Conservation (phyloP, 2,797 vertebrate genomes). For the Microctenopoma steveboyesi region DNA sequence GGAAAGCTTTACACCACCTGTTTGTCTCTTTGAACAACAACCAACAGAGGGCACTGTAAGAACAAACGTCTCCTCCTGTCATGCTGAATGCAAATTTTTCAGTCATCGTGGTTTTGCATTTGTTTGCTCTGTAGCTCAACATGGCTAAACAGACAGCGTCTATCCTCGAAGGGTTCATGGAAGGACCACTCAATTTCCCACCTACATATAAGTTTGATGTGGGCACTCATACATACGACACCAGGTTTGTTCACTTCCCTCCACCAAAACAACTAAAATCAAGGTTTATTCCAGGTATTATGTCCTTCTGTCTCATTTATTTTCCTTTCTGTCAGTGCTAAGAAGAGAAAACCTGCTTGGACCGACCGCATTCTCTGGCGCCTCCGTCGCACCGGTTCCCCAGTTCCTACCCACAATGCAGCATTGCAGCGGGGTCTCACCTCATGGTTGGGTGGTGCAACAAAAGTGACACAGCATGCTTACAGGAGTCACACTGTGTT, state of each 20-base stretch:
- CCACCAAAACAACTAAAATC: background rate
- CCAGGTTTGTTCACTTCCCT: constrained; percentile 83
- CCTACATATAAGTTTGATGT: constrained; percentile 99
- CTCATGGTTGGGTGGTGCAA: constrained; percentile 79
- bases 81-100: background rate
- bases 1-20: constrained; percentile 21
- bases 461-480: constrained; percentile 89
- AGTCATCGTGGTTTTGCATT: background rate
- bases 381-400: constrained; percentile 85
- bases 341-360: constrained; percentile 98
- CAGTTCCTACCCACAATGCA: constrained; percentile 83
- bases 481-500: constrained; percentile 97
- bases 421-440: constrained; percentile 83
- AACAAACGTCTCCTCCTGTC: background rate
- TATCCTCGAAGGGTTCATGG: constrained; percentile 93
- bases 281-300: background rate
- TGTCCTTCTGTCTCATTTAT: background rate
- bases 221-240: constrained; percentile 96
- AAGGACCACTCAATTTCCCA: constrained; percentile 92
- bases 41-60: constrained; percentile 63
- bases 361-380: constrained; percentile 98
- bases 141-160: constrained; percentile 93
- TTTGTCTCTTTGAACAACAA: background rate
- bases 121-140: constrained; percentile 87
- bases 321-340: constrained; percentile 81